Evolutionary conservation across 2,888 invertebrate species (phyloP).

Genomic region (Acleris emargana): DNA sequence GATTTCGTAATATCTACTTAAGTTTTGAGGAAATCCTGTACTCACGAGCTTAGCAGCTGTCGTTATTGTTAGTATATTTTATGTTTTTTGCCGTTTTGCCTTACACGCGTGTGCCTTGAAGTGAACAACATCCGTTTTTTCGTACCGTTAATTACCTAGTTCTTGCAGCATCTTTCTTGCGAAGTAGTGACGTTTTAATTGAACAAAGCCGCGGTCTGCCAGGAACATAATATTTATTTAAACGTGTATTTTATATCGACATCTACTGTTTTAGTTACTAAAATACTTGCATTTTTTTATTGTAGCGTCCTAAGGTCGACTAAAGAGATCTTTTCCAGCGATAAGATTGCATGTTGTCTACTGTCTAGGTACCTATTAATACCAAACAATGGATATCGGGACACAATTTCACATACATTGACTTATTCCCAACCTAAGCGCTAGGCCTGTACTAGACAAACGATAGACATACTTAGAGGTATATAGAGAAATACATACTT

Average conservation of each 20-base stretch:
- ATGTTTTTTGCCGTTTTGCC: constrained; percentile 42
- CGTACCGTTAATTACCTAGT: constrained; percentile 35
- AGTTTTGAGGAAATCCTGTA: constrained; percentile 33
- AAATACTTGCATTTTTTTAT: no score
- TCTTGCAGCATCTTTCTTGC: constrained; percentile 25
- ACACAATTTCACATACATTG: no score
- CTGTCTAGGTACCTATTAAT: no score
- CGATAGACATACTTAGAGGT: no score
- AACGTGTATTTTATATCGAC: not conserved
- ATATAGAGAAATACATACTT: no score
- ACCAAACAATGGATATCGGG: no score
- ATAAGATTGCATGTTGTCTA: no score
- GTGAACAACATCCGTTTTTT: constrained; percentile 44
- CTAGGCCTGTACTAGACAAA: no score
- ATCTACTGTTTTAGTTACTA: not conserved
- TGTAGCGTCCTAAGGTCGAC: no score
- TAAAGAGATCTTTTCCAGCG: no score
- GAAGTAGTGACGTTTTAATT: constrained; percentile 7
- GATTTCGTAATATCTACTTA: constrained; percentile 36
- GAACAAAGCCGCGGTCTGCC: not conserved
- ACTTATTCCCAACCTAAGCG: no score
- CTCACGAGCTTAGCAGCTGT: constrained; percentile 43
- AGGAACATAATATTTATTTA: not conserved
- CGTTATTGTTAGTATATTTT: constrained; percentile 39
- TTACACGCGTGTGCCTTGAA: constrained; percentile 38